Evolutionary conservation across 2,888 invertebrate species (phyloP).

Genomic region (Scaptomyza tumidula): DNA sequence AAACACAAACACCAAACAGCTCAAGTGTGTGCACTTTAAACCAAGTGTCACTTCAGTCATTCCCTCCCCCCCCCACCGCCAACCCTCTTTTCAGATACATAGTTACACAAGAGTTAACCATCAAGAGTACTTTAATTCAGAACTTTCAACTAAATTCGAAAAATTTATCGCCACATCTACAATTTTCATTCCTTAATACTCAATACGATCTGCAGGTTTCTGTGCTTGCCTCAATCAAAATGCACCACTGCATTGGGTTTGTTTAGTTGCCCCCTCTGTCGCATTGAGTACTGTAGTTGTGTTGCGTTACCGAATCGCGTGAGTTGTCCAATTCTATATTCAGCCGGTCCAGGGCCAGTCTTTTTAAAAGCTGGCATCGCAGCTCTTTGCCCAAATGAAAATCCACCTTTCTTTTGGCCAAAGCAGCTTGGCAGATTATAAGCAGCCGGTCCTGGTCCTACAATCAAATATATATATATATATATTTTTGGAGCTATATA

Average conservation of each 20-base stretch:
- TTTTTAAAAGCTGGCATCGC: conserved; percentile 18
- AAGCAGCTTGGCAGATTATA: conserved; percentile 60
- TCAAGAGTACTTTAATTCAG: background rate
- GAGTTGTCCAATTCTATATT: conserved; percentile 58
- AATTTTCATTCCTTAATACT: background rate
- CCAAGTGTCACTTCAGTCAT: conserved; percentile 37
- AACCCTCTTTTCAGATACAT: background rate
- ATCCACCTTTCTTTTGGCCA: conserved; percentile 48
- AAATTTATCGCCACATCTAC: background rate
- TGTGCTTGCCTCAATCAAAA: conserved; percentile 8
- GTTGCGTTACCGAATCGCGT: conserved; percentile 54
- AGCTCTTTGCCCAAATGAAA: conserved; percentile 49
- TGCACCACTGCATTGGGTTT: conserved; percentile 42
- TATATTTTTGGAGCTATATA: too few species aligned
- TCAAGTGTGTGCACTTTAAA: conserved; percentile 68
- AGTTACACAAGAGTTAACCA: background rate
- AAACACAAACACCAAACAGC: conserved; percentile 55
- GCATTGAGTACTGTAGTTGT: conserved; percentile 52
- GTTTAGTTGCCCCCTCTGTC: conserved; percentile 37
- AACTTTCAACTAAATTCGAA: background rate
- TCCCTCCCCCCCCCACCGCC: too few species aligned
- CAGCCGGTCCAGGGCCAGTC: conserved; percentile 59
- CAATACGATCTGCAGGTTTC: background rate
- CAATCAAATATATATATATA: background rate
- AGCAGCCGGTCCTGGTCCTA: conserved; percentile 67